These are phyloP conservation scores for Anas platyrhynchos DNA, from an alignment of 2,113 vertebrate species.

Conservation along the genomic window DNA sequence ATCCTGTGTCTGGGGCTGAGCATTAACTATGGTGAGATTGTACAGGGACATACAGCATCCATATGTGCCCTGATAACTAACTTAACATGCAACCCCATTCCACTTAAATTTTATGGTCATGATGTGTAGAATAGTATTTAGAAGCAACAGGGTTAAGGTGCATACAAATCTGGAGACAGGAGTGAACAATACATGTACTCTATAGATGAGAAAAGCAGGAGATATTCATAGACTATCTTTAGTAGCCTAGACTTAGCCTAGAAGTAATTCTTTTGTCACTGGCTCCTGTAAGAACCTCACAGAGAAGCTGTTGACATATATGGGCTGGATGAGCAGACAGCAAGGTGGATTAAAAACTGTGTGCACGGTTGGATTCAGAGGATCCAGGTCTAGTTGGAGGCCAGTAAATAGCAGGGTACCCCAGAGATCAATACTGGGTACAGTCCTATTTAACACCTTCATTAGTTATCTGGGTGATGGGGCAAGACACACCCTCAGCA, in stretches of 20 bases:
- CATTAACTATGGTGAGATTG: neutral
- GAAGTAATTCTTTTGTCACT: neutral
- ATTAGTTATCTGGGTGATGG: neutral
- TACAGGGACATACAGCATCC: neutral
- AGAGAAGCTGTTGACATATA: neutral
- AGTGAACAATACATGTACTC: neutral
- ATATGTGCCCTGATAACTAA: neutral
- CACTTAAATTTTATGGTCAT: neutral
- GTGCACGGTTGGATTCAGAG: neutral
- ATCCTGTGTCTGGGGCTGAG: neutral
- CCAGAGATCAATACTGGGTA: accelerated
- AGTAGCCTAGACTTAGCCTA: no score
- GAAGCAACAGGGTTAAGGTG: neutral
- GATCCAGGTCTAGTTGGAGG: neutral
- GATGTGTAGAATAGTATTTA: neutral
- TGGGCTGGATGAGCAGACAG: neutral
- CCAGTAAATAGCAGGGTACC: neutral
- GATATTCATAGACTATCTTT: no score
- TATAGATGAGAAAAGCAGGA: neutral
- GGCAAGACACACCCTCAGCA: neutral
- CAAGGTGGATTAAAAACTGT: neutral
- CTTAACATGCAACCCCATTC: neutral
- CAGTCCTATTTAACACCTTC: neutral
- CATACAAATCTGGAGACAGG: neutral
- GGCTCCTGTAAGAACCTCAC: neutral